Evolutionary conservation across 2,113 vertebrate genomes (phyloP), one percentile per base, ranked within the genome.

Genomic region (human (Homo sapiens)): DNA sequence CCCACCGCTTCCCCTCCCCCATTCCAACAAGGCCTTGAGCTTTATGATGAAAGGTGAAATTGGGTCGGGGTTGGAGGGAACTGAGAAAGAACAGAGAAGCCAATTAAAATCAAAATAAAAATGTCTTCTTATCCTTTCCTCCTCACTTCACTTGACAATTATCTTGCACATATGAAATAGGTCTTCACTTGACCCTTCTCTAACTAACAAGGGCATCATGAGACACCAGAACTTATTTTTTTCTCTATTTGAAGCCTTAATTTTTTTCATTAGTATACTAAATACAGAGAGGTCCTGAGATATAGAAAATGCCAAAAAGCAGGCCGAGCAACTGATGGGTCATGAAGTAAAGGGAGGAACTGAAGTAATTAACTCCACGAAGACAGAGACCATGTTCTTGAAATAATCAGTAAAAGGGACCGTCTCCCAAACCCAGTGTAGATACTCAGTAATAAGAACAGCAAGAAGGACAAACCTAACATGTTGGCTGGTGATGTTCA

Each of bases 401-500:
- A 84, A 72, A 61, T 84, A 22, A 25, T 10, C 50, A 8, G 35
- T 35, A 43, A 18, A 76, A 61, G 35, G 40, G 78, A 35, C 23
- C 0, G 0, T 61, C n/a, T 66, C 76, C 40, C 43, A 3, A 14
- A 20, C 14, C 84, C 32, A 4, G 30, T n/a, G 48, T 13, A 38
- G 87, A 68, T 27, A 68, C 45, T 78, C 57, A 45, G 72, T 40
- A 57, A 82, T 55, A 52, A 94, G 90, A 70, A 90, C 88, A 70
- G 81, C 92, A 90, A 85, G 78, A 89, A 68, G 79, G 92, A 85
- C 84, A 88, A 90, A 92, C 83, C 64, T 48, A 86, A 35, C 10
- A 22, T 10, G 68, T 85, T 94, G 40, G n/a, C 96, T 94, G 95
- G 82, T 96, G 97, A 68, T 83, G 95, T 87, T 96, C 94, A 76